Evolutionary conservation across 1,140 invertebrate species (phyloP).

Genomic region (Globodera rostochiensis): DNA sequence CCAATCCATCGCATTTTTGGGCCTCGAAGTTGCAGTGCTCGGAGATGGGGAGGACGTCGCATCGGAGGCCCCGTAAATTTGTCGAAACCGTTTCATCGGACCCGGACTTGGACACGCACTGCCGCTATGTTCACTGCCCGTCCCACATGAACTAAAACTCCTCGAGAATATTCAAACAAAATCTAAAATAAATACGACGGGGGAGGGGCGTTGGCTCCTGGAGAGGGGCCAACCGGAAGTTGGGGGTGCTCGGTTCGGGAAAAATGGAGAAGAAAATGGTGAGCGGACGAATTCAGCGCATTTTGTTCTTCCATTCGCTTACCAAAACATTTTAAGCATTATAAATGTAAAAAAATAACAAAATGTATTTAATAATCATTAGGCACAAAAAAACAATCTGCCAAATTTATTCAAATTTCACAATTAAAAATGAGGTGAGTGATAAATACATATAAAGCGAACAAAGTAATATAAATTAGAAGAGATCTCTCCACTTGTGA

Average conservation of each 20-base stretch:
- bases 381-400: too few species aligned
- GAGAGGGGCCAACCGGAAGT: background rate
- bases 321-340: too few species aligned
- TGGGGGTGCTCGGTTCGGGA: background rate
- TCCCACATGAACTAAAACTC: background rate
- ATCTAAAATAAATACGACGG: background rate
- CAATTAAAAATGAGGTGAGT: too few species aligned
- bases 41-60: background rate
- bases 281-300: background rate
- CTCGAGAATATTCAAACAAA: background rate
- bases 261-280: background rate
- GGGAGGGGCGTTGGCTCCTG: background rate
- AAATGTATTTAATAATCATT: too few species aligned
- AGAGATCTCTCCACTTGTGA: too few species aligned
- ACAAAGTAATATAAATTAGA: too few species aligned
- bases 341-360: too few species aligned
- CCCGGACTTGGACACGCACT: conserved; percentile 36
- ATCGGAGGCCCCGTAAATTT: conserved; percentile 18
- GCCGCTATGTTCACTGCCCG: background rate
- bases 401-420: too few species aligned
- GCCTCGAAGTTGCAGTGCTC: background rate
- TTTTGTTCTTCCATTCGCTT: too few species aligned
- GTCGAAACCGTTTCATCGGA: conserved; percentile 23
- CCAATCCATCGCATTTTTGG: background rate
- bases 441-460: too few species aligned